Evolutionary conservation across 2,888 invertebrate genomes (phyloP), one percentile per base, ranked within the genome.

Genomic region (Quadroppia sp.): DNA sequence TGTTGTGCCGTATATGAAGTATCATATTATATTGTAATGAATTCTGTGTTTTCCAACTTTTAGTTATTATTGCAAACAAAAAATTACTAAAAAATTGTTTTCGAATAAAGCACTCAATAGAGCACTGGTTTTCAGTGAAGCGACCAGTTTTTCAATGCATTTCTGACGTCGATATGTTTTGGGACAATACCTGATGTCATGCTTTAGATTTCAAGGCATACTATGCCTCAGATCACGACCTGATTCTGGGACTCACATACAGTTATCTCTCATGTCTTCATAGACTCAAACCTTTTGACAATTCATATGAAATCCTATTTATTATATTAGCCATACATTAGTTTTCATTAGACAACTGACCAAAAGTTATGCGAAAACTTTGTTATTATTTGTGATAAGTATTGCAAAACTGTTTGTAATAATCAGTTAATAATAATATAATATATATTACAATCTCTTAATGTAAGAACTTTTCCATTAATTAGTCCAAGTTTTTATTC

Each of bases 91-190:
- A 56, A 28, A 56, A 56, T 23, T 23, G 45, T 45, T 45, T 45
- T 45, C 15, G 45, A 13, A 45, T 23, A 53, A 11, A n/a, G 45
- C 23, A 23, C 23, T 53, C 11, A 53, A 20, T 53, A 13, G 11
- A 53, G 25, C 53, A 53, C 53, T 53, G 53, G 28, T 59, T 59
- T 28, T 64, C 61, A 36, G 20, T 36, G 61, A 64, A 64, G 61
- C 61, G 61, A 64, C 61, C 61, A 64, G 61, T 64, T 64, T 64
- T 64, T 17, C 56, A 56, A 11, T 28, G 23, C 28, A n/a, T 56
- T 23, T 56, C 56, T 56, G 56, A 56, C 56, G 56, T 56, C 56
- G 30, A 56, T 23, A 20, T 56, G 30, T 56, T 30, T 30, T 56
- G 11, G 30, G 56, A 56, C 56, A 56, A 56, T 56, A 56, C 28